A percentile compares a stretch with the other conserved stretches of the same genome.
Evolutionary conservation across 2,113 vertebrate species (phyloP).

Genomic region (Hippocampus zosterae): DNA sequence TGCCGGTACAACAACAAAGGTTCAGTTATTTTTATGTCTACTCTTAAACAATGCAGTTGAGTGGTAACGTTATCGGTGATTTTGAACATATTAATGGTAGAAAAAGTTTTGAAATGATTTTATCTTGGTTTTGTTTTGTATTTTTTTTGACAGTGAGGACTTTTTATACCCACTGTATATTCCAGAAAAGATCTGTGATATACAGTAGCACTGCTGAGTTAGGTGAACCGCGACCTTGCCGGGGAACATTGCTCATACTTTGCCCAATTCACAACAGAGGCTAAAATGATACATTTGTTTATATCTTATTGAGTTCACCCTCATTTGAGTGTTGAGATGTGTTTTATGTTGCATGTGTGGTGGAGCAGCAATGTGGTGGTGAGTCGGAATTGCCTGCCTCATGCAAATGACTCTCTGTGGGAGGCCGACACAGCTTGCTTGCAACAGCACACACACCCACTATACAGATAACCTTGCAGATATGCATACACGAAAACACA

Average conservation of each 20-base stretch:
- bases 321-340: slow-evolving; percentile 25
- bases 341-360: slow-evolving; percentile 33
- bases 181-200: background rate
- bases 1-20: no score
- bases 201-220: background rate
- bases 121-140: no score
- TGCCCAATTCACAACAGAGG: background rate
- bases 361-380: slow-evolving; percentile 37
- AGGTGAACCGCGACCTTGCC: background rate
- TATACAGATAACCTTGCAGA: slow-evolving; percentile 5
- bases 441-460: slow-evolving; percentile 21
- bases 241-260: background rate
- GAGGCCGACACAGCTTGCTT: slow-evolving; percentile 35
- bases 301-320: slow-evolving; percentile 31
- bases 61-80: no score
- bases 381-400: slow-evolving; percentile 53
- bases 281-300: slow-evolving; percentile 1
- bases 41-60: no score
- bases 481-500: background rate
- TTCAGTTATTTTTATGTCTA: no score
- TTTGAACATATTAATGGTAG: no score
- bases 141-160: no score
- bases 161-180: no score
- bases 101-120: no score
- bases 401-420: slow-evolving; percentile 50